Conservation (phyloP, 2,797 vertebrate species). For the Darevskia mixta region DNA sequence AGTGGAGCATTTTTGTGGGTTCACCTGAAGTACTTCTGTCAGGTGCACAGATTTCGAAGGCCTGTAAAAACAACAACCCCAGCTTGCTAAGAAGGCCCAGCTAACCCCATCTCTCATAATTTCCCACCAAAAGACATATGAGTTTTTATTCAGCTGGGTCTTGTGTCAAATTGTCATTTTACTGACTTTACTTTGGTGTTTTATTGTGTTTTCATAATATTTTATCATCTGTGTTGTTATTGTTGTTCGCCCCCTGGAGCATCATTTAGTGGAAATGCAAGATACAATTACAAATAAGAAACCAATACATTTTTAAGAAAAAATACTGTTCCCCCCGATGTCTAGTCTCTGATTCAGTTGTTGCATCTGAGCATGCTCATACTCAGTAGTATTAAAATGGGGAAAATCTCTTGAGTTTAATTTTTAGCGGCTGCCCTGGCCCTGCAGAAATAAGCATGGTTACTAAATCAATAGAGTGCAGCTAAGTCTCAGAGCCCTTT, state of each 20-base stretch:
- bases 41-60: not conserved
- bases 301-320: not conserved
- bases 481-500: not conserved
- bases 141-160: too few species aligned
- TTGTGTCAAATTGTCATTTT: too few species aligned
- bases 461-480: not conserved
- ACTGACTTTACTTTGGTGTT: too few species aligned
- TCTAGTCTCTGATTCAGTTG: not conserved
- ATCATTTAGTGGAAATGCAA: too few species aligned
- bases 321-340: too few species aligned
- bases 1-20: not conserved
- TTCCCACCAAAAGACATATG: too few species aligned
- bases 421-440: not conserved
- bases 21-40: not conserved
- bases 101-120: too few species aligned
- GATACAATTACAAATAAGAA: too few species aligned
- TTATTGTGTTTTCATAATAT: too few species aligned
- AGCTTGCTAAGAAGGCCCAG: not conserved
- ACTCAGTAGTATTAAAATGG: not conserved
- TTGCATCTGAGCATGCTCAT: not conserved
- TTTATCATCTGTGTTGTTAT: too few species aligned
- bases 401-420: not conserved
- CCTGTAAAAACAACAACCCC: not conserved
- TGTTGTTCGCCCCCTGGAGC: too few species aligned
- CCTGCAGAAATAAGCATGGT: not conserved